Percentiles rank a stretch among this genome's conserved stretches.
Conservation (phyloP, 2,797 vertebrate species). For the Streptopelia turtur region DNA sequence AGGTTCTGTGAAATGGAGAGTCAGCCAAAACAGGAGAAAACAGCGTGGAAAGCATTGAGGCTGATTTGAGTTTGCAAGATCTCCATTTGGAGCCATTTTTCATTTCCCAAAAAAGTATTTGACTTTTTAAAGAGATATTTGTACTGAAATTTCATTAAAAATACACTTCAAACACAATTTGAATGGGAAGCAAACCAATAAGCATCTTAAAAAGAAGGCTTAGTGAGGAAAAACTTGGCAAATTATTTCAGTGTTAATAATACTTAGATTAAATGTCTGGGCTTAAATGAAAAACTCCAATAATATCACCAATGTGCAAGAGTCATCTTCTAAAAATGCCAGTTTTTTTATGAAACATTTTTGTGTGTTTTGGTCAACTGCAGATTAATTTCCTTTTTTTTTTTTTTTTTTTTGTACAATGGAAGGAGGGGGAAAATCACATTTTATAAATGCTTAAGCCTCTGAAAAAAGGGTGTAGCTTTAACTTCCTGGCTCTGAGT, state of each 20-base stretch:
- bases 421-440: background rate
- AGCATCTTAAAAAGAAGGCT: background rate
- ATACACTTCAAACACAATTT: background rate
- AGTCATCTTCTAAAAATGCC: constrained; percentile 1
- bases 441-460: background rate
- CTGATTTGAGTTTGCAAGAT: background rate
- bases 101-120: background rate
- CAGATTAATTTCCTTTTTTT: background rate
- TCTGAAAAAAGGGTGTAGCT: background rate
- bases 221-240: background rate
- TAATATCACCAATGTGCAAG: background rate
- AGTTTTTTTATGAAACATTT: background rate
- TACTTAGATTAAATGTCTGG: background rate
- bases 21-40: background rate
- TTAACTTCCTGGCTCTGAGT: background rate
- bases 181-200: background rate
- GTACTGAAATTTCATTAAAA: background rate
- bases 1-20: background rate
- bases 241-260: background rate
- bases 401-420: background rate
- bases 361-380: constrained; percentile 14
- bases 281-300: background rate
- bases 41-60: background rate
- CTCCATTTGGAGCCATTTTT: background rate
- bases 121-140: background rate